Percentiles rank a stretch among this genome's conserved stretches.
These are phyloP conservation scores for Pundamilia nyererei DNA, from an alignment of 2,113 vertebrate genomes.

Conservation along the genomic window DNA sequence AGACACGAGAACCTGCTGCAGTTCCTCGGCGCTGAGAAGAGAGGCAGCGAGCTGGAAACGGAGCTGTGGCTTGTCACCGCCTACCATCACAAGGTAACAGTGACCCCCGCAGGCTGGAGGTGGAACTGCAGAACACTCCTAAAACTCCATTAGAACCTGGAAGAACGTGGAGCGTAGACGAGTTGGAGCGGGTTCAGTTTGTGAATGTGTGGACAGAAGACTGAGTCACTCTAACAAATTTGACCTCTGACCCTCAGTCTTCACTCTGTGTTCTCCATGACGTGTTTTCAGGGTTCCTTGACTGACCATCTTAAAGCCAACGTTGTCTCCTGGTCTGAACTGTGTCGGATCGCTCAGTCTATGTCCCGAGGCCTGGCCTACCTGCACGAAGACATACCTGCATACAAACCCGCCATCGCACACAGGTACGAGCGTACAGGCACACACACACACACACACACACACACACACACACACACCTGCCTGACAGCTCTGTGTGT, in stretches of 20 bases:
- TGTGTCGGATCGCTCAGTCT: slow-evolving; percentile 87
- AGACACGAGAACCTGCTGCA: slow-evolving; percentile 89
- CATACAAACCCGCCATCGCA: slow-evolving; percentile 86
- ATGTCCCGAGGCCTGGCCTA: slow-evolving; percentile 88
- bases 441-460: background rate
- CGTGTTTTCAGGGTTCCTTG: slow-evolving; percentile 78
- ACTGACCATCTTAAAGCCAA: slow-evolving; percentile 93
- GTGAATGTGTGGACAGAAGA: background rate
- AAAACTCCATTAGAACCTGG: background rate
- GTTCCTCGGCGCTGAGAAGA: slow-evolving; percentile 88
- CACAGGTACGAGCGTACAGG: slow-evolving; percentile 76
- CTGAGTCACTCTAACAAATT: background rate
- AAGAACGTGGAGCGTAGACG: background rate
- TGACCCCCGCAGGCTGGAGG: background rate
- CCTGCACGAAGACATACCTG: slow-evolving; percentile 89
- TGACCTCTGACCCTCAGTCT: background rate
- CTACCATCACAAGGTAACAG: slow-evolving; percentile 85
- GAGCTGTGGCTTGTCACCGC: slow-evolving; percentile 92
- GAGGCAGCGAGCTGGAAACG: slow-evolving; percentile 79
- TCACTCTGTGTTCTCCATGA: background rate
- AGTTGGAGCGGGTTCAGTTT: background rate
- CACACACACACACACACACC: background rate
- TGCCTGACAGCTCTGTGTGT: background rate
- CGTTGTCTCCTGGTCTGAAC: slow-evolving; percentile 89
- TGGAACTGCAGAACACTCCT: background rate